phyloP scores from a whole-genome alignment of 2,797 vertebrate species.

The Hyperoplus immaculatus region DNA sequence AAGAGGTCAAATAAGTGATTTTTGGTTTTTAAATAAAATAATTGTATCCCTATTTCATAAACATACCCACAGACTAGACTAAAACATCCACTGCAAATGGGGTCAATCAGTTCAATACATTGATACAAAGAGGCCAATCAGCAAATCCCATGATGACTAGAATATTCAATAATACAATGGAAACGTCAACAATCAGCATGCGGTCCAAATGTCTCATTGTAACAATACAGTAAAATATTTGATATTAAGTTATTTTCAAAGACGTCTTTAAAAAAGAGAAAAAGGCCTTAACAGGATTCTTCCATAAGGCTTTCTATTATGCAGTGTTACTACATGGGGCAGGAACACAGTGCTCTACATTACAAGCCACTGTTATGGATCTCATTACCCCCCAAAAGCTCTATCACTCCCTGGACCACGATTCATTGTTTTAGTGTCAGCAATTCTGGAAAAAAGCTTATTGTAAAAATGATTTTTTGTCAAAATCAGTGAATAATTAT shows the following conservation, averaged over 20 bases:
- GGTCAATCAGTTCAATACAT: neutral
- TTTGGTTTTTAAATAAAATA: no score
- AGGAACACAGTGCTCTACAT: constrained; percentile 44
- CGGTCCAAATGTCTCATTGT: neutral
- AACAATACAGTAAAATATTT: neutral
- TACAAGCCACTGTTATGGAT: constrained; percentile 26
- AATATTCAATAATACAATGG: neutral
- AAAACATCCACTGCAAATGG: neutral
- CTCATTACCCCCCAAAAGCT: constrained; percentile 9
- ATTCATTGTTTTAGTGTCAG: constrained; percentile 7
- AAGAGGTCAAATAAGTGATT: neutral
- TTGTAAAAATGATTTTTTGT: no score
- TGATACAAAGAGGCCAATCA: neutral
- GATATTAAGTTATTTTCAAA: constrained; percentile 57
- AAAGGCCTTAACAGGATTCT: constrained; percentile 32
- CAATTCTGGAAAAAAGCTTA: no score
- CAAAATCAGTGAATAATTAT: no score
- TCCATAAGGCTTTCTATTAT: constrained; percentile 48
- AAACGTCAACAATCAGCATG: neutral
- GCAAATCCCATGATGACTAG: neutral
- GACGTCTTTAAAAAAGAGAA: constrained; percentile 35
- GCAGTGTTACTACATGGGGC: constrained; percentile 37
- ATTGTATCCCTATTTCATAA: neutral
- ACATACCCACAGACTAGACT: no score
- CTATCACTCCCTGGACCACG: constrained; percentile 21